Conservation (phyloP, 2,797 vertebrate species). For the Somateria mollissima region DNA sequence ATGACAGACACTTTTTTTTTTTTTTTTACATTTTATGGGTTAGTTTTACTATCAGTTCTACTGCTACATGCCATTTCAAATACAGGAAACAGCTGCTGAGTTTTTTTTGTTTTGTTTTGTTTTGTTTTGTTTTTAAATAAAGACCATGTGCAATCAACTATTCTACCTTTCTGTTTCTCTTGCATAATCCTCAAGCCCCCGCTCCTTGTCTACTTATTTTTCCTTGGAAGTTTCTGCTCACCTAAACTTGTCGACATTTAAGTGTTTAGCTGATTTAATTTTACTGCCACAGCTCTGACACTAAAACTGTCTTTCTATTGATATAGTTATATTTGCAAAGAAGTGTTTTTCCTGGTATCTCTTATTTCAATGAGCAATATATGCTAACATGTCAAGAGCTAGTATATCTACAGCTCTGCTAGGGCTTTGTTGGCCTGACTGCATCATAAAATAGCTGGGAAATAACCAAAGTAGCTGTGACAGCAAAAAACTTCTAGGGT, state of each 20-base stretch:
- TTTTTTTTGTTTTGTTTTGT: no score
- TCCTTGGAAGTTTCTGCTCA: not conserved
- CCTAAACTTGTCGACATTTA: not conserved
- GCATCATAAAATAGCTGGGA: not conserved
- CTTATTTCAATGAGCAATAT: constrained; percentile 39
- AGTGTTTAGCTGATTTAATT: constrained; percentile 38
- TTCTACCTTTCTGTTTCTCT: not conserved
- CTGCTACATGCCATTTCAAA: not conserved
- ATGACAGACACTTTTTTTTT: not conserved
- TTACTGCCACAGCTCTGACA: not conserved
- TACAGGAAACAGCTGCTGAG: not conserved
- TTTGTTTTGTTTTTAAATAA: not conserved
- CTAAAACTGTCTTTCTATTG: not conserved
- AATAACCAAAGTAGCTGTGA: not conserved
- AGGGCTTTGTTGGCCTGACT: not conserved
- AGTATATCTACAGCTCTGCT: not conserved
- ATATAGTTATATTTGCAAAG: not conserved
- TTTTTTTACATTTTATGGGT: not conserved
- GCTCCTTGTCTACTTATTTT: not conserved
- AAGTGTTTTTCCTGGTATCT: not conserved
- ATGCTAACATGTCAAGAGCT: not conserved
- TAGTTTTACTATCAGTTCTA: not conserved
- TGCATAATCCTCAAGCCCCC: not conserved
- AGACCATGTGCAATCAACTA: not conserved
- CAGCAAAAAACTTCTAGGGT: not conserved